phyloP scores from a whole-genome alignment of 53 echinoderm and acorn worm genomes.

The Arbacia lixula region DNA sequence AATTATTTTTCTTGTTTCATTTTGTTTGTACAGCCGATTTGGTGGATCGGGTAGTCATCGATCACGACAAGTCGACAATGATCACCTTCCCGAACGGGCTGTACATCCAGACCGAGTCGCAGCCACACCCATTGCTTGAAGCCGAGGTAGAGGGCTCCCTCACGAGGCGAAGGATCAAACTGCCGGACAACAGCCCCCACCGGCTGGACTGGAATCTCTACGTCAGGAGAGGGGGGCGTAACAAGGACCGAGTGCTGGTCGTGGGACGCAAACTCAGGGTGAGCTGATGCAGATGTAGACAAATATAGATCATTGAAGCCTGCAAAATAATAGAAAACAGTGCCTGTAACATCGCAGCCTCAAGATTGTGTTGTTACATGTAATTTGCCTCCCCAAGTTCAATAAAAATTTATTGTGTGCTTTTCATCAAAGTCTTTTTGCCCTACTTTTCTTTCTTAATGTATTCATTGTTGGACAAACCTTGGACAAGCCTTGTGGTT shows the following conservation, averaged over 20 bases:
- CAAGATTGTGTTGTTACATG: no score
- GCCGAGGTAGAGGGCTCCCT: conserved; percentile 72
- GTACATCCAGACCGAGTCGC: conserved; percentile 65
- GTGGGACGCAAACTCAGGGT: conserved; percentile 91
- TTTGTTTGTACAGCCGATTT: conserved; percentile 55
- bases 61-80: conserved; percentile 66
- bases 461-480: no score
- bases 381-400: no score
- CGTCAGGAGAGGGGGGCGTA: conserved; percentile 76
- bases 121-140: conserved; percentile 81
- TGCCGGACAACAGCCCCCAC: conserved; percentile 83
- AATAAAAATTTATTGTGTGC: no score
- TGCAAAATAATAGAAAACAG: no score
- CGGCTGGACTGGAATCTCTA: conserved; percentile 93
- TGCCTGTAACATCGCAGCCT: no score
- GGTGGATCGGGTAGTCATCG: conserved; percentile 63
- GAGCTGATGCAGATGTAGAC: no score
- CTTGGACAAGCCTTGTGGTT: no score
- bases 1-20: neutral
- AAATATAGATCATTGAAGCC: no score
- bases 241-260: conserved; percentile 81
- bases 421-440: no score
- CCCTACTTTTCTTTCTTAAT: no score
- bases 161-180: conserved; percentile 79
- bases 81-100: conserved; percentile 84